These are phyloP conservation scores for Anneissia japonica DNA, from an alignment of 35 echinoderm and acorn worm genomes.

Conservation along the genomic window DNA sequence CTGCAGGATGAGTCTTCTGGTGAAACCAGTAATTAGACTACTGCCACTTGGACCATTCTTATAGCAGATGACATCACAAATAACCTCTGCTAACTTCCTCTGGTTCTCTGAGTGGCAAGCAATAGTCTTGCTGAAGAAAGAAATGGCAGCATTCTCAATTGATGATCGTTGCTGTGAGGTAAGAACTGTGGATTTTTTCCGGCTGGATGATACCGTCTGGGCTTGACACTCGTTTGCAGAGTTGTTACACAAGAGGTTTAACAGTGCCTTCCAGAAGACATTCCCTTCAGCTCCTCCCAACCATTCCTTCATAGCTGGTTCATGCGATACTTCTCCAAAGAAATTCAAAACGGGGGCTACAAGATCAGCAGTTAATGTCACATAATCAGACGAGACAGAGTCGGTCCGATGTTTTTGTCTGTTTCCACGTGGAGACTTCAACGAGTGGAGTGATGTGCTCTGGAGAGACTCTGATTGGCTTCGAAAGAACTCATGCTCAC, in stretches of 20 bases:
- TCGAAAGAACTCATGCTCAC: slow-evolving; percentile 46
- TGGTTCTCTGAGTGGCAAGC: slow-evolving; percentile 79
- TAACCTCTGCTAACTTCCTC: slow-evolving; percentile 76
- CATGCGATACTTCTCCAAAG: slow-evolving; percentile 69
- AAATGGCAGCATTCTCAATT: slow-evolving; percentile 73
- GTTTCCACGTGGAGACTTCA: slow-evolving; percentile 35
- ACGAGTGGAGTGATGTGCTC: slow-evolving; percentile 5
- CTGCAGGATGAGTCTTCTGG: slow-evolving; percentile 77
- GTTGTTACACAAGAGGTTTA: slow-evolving; percentile 86
- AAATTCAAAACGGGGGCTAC: slow-evolving; percentile 83
- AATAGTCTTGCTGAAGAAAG: slow-evolving; percentile 71
- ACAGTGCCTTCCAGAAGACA: slow-evolving; percentile 83
- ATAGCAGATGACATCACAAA: slow-evolving; percentile 85
- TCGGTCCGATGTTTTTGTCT: slow-evolving; percentile 17
- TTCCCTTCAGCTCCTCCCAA: slow-evolving; percentile 71
- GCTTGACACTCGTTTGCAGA: slow-evolving; percentile 25
- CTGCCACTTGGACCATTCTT: slow-evolving; percentile 26
- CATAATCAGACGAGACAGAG: slow-evolving; percentile 33
- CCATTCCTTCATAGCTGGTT: slow-evolving; percentile 84
- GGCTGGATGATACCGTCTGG: slow-evolving; percentile 4
- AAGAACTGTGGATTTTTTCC: slow-evolving; percentile 45
- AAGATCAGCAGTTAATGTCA: slow-evolving; percentile 76
- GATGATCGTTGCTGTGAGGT: slow-evolving; percentile 58
- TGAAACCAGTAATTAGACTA: slow-evolving; percentile 80
- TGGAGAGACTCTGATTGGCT: neutral